Base-by-base conservation (phyloP, 2,113 vertebrate genomes). In the Passer domesticus region DNA sequence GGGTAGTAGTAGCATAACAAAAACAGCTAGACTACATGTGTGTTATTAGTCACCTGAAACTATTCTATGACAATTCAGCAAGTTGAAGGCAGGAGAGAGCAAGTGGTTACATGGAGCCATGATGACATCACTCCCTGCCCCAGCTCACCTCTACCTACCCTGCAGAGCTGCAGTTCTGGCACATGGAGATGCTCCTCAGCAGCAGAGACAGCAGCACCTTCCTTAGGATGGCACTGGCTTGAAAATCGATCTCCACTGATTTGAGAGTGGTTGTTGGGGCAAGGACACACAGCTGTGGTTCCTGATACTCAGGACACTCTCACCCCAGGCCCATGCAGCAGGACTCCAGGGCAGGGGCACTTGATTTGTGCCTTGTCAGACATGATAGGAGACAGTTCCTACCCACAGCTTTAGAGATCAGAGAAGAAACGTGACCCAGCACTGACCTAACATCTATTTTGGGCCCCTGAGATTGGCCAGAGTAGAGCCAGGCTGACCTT, bases 281-380 rank as follows among this genome's bases (percentile, higher is more conserved):
- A 5, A 52, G 49, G 35, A 72, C 0, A 0, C 0, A 0, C 28
- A 89, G 87, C 30, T 0, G 0, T 24, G 17, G 8, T 30, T 92
- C 59, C 76, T 24, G 30, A 41, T 69, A 69, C 43, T 67, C 59
- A 33, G 33, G 18, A 49, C 55, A 69, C n/a, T 41, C 67, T 83
- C 0, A 0, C 6, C n/a, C 11, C 3, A 1, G 20, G 23, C 63
- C 41, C 1, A 1, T 0, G 3, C 24, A 77, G 58, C 50, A 62
- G 25, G 13, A 91, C 31, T 41, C 46, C 8, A 8, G 17, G 27
- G 56, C 37, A 66, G 28, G 27, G 55, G 12, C 21, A 55, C 27
- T 69, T 46, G 23, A 59, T 63, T 46, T 30, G 3, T 37, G 43
- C 28, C 31, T 46, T 43, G 24, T 52, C 39, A 88, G 53, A 83